Conservation (phyloP, 2,113 vertebrate species). For the Gracilinanus agilis region DNA sequence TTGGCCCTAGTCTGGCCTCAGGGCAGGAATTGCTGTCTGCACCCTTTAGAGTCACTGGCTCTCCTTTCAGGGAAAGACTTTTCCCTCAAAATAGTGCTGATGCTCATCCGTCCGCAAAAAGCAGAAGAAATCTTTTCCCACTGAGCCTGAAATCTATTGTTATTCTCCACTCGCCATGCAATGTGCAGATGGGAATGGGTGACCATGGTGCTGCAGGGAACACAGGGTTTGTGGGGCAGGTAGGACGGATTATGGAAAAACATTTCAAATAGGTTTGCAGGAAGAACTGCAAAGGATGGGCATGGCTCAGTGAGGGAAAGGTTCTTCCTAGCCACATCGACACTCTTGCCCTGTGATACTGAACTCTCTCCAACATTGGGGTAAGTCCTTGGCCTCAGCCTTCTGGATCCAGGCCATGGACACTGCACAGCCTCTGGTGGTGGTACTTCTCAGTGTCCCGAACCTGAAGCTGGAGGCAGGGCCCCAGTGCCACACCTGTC, state of each 20-base stretch:
- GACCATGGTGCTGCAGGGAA: neutral
- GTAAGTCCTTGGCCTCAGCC: neutral
- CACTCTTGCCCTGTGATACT: neutral
- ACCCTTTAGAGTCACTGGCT: neutral
- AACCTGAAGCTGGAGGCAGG: neutral
- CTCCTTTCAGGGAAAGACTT: slow-evolving; percentile 17
- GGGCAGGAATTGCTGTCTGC: neutral
- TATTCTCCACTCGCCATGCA: neutral
- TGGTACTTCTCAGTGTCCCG: neutral
- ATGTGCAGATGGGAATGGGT: neutral
- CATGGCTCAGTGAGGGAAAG: rapidly evolving
- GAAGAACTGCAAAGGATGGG: neutral
- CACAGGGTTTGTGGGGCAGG: neutral
- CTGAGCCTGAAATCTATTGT: neutral
- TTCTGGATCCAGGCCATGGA: neutral
- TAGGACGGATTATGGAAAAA: neutral
- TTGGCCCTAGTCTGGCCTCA: neutral
- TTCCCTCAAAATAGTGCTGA: neutral
- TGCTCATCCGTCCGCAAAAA: neutral
- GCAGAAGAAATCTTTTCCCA: neutral
- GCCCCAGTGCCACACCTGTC: neutral
- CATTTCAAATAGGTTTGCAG: neutral
- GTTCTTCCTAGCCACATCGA: neutral
- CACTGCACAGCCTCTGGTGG: neutral
- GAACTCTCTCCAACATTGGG: neutral